Base-by-base conservation (phyloP, 2,113 vertebrate genomes). In the Engraulis encrasicolus region DNA sequence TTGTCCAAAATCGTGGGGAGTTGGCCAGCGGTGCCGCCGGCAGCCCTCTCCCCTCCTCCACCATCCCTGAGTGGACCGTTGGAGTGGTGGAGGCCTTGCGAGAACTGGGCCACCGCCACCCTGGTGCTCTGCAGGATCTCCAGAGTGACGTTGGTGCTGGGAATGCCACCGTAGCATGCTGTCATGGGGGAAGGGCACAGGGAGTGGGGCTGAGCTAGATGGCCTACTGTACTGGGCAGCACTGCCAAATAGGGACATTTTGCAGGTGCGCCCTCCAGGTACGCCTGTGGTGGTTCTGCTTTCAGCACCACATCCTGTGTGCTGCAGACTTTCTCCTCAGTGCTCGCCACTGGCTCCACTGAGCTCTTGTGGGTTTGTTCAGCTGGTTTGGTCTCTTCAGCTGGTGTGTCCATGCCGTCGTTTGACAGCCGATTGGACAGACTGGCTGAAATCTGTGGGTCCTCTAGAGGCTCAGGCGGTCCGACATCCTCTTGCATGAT, bases 41-140 rank as follows among this genome's bases (percentile, higher is more conserved):
- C n/a, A n/a, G n/a, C n/a, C n/a, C n/a, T n/a, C n/a, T n/a, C n/a
- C 92, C 92, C 0, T 89, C 89, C 82, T n/a, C n/a, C n/a, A n/a
- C 95, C 96, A 11, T 95, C 95, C 0, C 92, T 78, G 0, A 91
- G 78, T n/a, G n/a, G n/a, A 0, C 93, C 89, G 0, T 92, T 90
- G 0, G 93, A 89, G 34, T 92, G n/a, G n/a, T n/a, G 91, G 0
- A 96, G 48, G 0, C 90, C 93, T 95, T 99, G 98, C 0, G 98
- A 99, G 92, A 99, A 99, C 92, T 99, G 98, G 0, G 98, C 98
- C 0, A 99, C 98, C 0, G 98, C 98, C 92, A 99, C 98, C 87
- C 97, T 96, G 50, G 98, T 99, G 93, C 97, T 96, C 86, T 98
- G 96, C 79, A 99, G 96, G 80, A 98, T 97, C 96, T 99, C 98